Evolutionary conservation across 2,888 invertebrate genomes (phyloP).

Genomic region (Cryptus viduatorius): DNA sequence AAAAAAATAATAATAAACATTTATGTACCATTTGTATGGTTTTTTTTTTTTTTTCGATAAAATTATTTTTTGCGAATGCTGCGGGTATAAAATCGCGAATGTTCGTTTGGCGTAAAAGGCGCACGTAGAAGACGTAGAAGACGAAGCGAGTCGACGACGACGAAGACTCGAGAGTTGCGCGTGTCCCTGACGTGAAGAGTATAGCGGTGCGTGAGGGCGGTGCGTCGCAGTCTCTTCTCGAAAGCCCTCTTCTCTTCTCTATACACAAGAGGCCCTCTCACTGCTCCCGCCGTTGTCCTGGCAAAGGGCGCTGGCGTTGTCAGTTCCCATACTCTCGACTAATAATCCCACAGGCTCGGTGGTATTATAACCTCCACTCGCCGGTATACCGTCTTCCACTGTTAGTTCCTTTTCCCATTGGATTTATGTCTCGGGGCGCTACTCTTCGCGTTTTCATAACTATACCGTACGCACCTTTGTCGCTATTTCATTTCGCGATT

Average conservation of each 20-base stretch:
- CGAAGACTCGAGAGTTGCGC: conserved; percentile 49
- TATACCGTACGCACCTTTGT: too few relatives aligned
- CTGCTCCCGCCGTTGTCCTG: conserved; percentile 43
- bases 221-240: conserved; percentile 21
- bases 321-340: conserved; percentile 49
- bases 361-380: background rate
- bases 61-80: too few relatives aligned
- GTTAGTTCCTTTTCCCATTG: background rate
- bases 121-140: conserved; percentile 12
- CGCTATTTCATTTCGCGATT: too few relatives aligned
- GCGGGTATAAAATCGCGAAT: background rate
- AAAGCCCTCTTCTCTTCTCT: background rate
- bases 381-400: background rate
- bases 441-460: too few relatives aligned
- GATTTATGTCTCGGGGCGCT: background rate
- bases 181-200: conserved; percentile 63
- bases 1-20: too few relatives aligned
- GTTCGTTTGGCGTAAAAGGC: background rate
- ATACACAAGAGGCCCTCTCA: conserved; percentile 28
- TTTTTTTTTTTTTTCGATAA: too few relatives aligned
- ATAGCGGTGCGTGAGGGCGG: conserved; percentile 45
- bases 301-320: conserved; percentile 55
- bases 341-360: background rate
- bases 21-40: too few relatives aligned
- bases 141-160: background rate